Evolutionary conservation across 1,140 invertebrate species (phyloP).

Genomic region (Octopus bimaculoides): DNA sequence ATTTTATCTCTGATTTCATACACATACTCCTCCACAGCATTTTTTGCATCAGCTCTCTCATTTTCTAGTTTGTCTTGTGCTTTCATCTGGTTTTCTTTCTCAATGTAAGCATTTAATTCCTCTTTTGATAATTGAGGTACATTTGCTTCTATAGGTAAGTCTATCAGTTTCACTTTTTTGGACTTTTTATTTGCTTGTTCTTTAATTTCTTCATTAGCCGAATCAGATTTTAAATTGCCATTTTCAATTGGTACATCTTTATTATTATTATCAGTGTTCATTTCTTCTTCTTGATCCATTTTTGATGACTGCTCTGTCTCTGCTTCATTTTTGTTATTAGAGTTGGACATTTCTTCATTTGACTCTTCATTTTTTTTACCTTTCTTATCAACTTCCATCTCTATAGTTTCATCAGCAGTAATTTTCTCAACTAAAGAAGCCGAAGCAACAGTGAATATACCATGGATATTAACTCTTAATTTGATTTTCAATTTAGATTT

Average conservation of each 20-base stretch:
- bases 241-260: constrained; percentile 5
- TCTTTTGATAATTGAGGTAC: constrained; percentile 69
- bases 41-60: constrained; percentile 89
- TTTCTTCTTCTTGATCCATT: not conserved
- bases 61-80: constrained; percentile 88
- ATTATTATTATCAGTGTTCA: not conserved
- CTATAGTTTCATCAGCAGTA: constrained; percentile 30
- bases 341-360: not conserved
- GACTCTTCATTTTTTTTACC: constrained; percentile 22
- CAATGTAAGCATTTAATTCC: constrained; percentile 73
- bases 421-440: constrained; percentile 68
- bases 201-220: constrained; percentile 47
- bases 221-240: not conserved
- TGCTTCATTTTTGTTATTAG: not conserved
- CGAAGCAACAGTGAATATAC: not conserved
- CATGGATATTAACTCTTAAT: constrained; percentile 77
- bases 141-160: constrained; percentile 75
- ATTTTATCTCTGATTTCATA: constrained; percentile 91
- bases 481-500: constrained; percentile 93
- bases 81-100: constrained; percentile 88
- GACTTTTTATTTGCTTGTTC: constrained; percentile 53
- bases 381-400: not conserved
- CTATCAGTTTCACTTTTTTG: constrained; percentile 70
- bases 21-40: constrained; percentile 97
- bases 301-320: not conserved